Evolutionary conservation across 1,140 invertebrate genomes (phyloP).

Genomic region (Scylla paramamosain): DNA sequence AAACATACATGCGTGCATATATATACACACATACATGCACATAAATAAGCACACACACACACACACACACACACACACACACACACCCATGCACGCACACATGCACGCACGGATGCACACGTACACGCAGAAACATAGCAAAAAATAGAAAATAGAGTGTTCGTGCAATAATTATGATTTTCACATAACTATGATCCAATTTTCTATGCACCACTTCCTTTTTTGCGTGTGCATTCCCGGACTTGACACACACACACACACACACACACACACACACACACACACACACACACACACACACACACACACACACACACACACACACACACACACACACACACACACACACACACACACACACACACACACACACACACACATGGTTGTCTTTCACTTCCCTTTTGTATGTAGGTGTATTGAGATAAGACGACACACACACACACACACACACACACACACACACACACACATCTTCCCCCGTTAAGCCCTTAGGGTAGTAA

Average conservation of each 20-base stretch:
- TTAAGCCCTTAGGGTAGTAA: not conserved
- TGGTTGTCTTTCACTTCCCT: no score
- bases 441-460: conserved; percentile 12
- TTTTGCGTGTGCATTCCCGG: not conserved
- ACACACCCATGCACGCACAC: conserved; percentile 5
- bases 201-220: not conserved
- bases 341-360: conserved; percentile 56
- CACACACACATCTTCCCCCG: not conserved
- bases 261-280: conserved; percentile 36
- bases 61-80: conserved; percentile 44
- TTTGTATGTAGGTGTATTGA: no score
- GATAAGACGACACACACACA: no score
- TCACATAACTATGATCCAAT: not conserved
- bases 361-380: conserved; percentile 29
- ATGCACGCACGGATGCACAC: not conserved
- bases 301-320: conserved; percentile 45
- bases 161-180: no score
- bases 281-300: conserved; percentile 43
- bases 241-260: conserved; percentile 28
- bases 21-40: conserved; percentile 13
- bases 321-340: conserved; percentile 52
- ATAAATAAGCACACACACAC: not conserved
- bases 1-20: not conserved
- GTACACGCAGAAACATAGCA: not conserved
- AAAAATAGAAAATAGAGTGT: no score